Percentiles rank a stretch among this genome's conserved stretches.
Evolutionary conservation across 2,888 invertebrate species (phyloP).

Genomic region (Zelleria hepariella): DNA sequence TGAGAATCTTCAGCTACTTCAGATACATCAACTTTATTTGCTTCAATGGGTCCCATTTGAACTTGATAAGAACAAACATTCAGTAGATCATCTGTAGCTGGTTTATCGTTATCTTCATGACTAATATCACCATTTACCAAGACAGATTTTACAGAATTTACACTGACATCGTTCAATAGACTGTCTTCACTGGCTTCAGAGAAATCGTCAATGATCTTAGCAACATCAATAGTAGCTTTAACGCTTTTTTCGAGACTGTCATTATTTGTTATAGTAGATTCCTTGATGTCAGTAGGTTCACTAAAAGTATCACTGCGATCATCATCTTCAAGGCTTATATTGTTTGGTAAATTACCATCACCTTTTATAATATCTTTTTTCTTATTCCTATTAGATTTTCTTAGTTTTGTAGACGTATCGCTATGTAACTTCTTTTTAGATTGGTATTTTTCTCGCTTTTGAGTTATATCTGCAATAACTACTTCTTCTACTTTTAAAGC

Average conservation of each 20-base stretch:
- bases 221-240: background rate
- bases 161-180: background rate
- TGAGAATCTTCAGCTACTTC: background rate
- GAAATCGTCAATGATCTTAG: background rate
- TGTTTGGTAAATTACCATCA: background rate
- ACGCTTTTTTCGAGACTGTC: background rate
- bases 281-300: background rate
- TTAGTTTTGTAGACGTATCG: background rate
- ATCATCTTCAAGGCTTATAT: background rate
- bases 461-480: background rate
- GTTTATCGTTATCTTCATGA: background rate
- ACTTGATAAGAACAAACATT: no score
- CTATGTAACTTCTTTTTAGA: background rate
- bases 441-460: background rate
- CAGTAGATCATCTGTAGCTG: background rate
- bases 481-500: background rate
- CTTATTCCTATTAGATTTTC: background rate
- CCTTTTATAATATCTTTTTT: background rate
- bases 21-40: background rate
- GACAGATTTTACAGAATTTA: background rate
- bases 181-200: background rate
- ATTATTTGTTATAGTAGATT: background rate
- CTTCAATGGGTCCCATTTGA: no score
- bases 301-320: background rate
- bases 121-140: background rate